A percentile compares a stretch with the other conserved stretches of the same genome.
These are phyloP conservation scores for Drosophila nigrodunni DNA, from an alignment of 1,140 invertebrate species.

Conservation along the genomic window DNA sequence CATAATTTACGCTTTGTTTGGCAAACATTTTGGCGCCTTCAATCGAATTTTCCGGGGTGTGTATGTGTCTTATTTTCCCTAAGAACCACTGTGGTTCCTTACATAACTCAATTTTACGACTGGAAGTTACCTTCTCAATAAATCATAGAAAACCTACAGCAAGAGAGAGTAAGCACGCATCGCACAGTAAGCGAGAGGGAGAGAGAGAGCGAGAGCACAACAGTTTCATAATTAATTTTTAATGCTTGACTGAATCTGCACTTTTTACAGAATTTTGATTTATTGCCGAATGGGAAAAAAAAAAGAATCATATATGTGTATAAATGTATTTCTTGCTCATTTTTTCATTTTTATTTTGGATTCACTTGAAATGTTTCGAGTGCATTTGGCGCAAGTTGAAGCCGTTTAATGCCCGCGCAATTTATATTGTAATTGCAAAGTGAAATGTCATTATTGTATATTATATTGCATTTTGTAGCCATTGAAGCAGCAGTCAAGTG, in stretches of 20 bases:
- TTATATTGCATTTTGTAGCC: constrained; percentile 81
- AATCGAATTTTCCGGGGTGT: constrained; percentile 60
- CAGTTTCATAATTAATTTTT: constrained; percentile 81
- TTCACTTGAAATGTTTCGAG: constrained; percentile 78
- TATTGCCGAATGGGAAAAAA: constrained; percentile 42
- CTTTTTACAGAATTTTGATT: constrained; percentile 69
- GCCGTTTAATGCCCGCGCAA: constrained; percentile 79
- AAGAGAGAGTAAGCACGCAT: constrained; percentile 2
- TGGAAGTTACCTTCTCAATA: constrained; percentile 65
- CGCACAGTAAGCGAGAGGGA: constrained; percentile 15
- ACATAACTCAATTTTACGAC: constrained; percentile 80
- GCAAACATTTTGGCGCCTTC: constrained; percentile 78
- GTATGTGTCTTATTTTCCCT: constrained; percentile 42
- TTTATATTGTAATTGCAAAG: constrained; percentile 80
- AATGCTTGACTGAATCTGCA: constrained; percentile 72
- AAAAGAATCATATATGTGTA: constrained; percentile 20
- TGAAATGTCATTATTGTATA: constrained; percentile 75
- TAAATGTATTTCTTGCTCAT: constrained; percentile 9
- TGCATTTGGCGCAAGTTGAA: constrained; percentile 73
- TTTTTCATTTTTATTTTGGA: constrained; percentile 50
- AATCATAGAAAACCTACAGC: constrained; percentile 62
- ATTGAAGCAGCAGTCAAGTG: constrained; percentile 81
- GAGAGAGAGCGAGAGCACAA: not conserved
- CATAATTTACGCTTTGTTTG: constrained; percentile 84
- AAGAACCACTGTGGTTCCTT: constrained; percentile 65